Conservation (phyloP, 2,888 invertebrate species). For the Himalopsyche anomala region DNA sequence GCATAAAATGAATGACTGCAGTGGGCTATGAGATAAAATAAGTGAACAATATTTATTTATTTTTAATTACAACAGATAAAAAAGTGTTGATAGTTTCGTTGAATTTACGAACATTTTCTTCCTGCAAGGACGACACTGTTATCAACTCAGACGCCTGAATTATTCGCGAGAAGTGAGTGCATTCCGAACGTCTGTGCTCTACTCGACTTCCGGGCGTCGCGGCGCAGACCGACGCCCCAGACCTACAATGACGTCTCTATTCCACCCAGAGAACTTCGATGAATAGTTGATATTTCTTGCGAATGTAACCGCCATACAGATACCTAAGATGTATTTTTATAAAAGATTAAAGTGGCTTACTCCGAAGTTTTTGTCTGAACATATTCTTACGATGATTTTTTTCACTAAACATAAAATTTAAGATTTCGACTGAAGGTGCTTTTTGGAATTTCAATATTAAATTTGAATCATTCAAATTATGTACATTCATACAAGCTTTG, state of each 20-base stretch:
- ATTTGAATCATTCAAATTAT: too few relatives aligned
- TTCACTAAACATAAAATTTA: background rate
- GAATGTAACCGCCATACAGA: background rate
- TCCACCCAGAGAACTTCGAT: background rate
- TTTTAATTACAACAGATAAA: too few relatives aligned
- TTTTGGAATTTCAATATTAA: too few relatives aligned
- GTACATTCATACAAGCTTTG: too few relatives aligned
- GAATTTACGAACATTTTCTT: background rate
- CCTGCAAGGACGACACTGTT: background rate
- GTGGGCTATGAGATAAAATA: too few relatives aligned
- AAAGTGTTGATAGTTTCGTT: background rate
- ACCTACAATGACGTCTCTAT: conserved; percentile 10
- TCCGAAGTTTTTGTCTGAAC: background rate
- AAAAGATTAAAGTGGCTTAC: background rate
- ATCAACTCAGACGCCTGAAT: conserved; percentile 51
- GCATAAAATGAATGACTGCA: too few relatives aligned
- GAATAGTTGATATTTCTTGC: conserved; percentile 19
- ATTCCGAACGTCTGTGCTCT: conserved; percentile 49
- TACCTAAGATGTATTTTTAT: background rate
- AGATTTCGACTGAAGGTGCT: too few relatives aligned
- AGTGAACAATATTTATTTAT: too few relatives aligned
- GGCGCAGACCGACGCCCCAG: conserved; percentile 33
- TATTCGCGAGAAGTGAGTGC: conserved; percentile 57
- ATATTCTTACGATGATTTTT: background rate
- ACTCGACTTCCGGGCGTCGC: conserved; percentile 41